Base-by-base conservation (phyloP, 2,888 invertebrate species). In the Hemicrepidius hirtus region DNA sequence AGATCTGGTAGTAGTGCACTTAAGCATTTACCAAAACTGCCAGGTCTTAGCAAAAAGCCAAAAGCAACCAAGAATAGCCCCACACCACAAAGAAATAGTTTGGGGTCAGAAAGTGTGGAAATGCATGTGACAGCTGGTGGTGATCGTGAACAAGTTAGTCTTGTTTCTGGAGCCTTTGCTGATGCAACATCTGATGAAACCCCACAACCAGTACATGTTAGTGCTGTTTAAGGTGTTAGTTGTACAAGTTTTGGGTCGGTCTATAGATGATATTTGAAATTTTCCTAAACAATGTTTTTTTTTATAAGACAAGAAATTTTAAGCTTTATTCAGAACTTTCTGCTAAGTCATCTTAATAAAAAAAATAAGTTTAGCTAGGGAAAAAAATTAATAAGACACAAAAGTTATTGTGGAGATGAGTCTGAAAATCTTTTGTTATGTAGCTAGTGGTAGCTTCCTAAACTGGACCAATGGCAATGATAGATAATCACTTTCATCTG, bases 41-140 rank as follows among this genome's bases (percentile, higher is more conserved):
- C 91, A 2, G 91, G 91, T 35, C 88, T 92, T 64, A 90, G 91
- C 6, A 92, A 92, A 84, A 92, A 92, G 81, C 84, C 85, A 35
- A 88, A 88, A 78, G 78, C 76, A 40, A 28, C 71, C 59, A 81
- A 81, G 66, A 79, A 67, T 60, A 78, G 79, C 53, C 88, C 89
- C 53, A 91, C 81, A 16, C 81, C 80, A 20, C 80, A 79, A 18
- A 64, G 81, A 35, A 80, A 81, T 66, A 80, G 79, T 37, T 49
- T 78, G 24, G 81, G 79, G 16, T 55, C 55, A 12, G 75, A 69
- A 21, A 68, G 21, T 49, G 57, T 76, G 3, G 76, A 75, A 62
- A 67, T 75, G 77, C 76, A 73, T 57, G 50, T 65, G 76, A 80
- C 67, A 32, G 60, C 49, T 5, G 46, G 65, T 16, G 67, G 59